Evolutionary conservation across 2,113 vertebrate genomes (phyloP), one percentile per base, ranked within the genome.

Genomic region (Oreochromis spilurus): DNA sequence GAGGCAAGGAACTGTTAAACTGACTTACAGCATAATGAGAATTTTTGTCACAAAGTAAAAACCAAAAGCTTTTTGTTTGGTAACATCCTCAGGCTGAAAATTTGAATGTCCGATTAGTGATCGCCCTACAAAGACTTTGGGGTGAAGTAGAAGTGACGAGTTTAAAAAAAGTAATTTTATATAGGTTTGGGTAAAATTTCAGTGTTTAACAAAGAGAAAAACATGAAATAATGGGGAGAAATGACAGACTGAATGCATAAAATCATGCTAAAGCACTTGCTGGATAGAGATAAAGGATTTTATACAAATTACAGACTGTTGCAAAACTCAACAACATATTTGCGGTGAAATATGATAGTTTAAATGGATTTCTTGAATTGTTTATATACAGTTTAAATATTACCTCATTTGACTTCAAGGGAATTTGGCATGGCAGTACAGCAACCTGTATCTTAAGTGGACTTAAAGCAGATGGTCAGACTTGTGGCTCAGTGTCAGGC

Each of bases 401-500:
- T 36, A 88, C 29, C 24, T 86, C 29, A 70, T 77, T 80, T 78
- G 31, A 84, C 87, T 93, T 95, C 19, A 81, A 88, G 93, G 75
- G 40, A 34, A 38, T 43, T 11, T 53, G 29, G 13, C 60, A 4
- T 53, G 45, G 70, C 55, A 79, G 50, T 50, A 29, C 34, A 70
- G 36, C 79, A 88, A 91, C 80, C 81, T 87, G 24, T 87, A 36
- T 87, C 58, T 40, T 38, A 60, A 67, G 26, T 78, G 65, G 60
- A 92, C 75, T 40, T 83, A 4, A 82, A 92, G 88, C 83, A 91
- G 87, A 89, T 86, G 87, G 21, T 52, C 62, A 67, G 55, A 88
- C 62, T 24, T 87, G 58, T 62, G 84, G 55, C 84, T 78, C 36
- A 7, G 7, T 19, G 38, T 89, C 67, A 79, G 6, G 16, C 29